Conservation (phyloP, 2,113 vertebrate species). For the Otolemur garnettii region DNA sequence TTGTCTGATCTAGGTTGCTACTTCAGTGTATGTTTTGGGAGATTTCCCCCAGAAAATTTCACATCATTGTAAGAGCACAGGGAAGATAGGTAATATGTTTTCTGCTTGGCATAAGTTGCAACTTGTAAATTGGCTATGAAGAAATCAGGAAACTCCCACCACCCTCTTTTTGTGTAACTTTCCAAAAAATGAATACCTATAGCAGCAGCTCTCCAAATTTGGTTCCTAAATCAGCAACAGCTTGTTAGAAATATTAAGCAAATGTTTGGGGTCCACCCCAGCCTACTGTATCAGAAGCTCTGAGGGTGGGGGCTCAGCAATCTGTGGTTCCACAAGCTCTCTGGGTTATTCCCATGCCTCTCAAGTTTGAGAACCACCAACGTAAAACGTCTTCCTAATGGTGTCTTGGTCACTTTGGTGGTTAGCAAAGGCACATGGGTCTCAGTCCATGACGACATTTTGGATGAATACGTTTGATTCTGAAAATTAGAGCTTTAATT, state of each 20-base stretch:
- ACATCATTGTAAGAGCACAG: background rate
- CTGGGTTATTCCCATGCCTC: background rate
- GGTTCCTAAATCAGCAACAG: background rate
- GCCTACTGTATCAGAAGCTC: background rate
- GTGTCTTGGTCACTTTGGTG: background rate
- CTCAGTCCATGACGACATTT: background rate
- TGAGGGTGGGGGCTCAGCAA: too few relatives aligned
- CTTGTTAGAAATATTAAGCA: background rate
- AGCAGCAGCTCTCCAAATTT: background rate
- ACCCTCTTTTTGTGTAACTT: background rate
- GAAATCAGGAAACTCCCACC: background rate
- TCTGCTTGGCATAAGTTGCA: background rate
- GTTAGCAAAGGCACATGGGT: background rate
- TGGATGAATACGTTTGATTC: background rate
- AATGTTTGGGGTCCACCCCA: background rate
- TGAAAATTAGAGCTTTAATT: background rate
- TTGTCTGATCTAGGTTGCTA: background rate
- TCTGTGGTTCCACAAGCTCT: background rate
- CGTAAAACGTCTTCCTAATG: background rate
- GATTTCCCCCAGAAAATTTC: background rate
- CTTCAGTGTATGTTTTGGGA: background rate
- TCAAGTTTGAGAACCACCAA: background rate
- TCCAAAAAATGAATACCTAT: background rate
- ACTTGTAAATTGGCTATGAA: background rate
- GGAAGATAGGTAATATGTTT: background rate